Base-by-base conservation (phyloP, 2,888 invertebrate genomes). In the Gnatocerus cornutus region DNA sequence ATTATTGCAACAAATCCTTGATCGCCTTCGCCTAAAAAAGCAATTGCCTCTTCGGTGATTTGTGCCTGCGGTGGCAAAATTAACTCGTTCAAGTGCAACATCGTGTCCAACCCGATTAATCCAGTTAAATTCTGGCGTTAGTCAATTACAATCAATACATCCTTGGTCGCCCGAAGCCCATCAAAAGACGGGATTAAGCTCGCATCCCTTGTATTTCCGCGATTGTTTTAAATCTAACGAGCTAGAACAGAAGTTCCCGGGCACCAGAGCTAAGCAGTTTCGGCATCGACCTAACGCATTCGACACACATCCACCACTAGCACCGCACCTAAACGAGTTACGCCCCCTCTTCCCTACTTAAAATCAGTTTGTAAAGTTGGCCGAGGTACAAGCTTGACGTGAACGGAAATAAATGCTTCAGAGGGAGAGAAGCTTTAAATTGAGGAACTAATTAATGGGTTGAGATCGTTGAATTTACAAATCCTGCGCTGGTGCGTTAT, bases 361-460 rank as follows among this genome's bases (percentile, higher is more conserved):
- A 65, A 65, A 65, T 65, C 65, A 65, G 65, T 65, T 65, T 65
- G 65, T 65, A 65, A 65, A 65, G 65, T 65, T 48, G 48, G 53
- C 29, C 27, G 41, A 63, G 46, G 52, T 64, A 27, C 48, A 46
- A 12, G 65, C 30, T 46, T 65, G 65, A 65, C 65, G 58, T 65
- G 65, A 65, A 65, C 65, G 65, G 65, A 65, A 65, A 65, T 65
- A 65, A 56, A 65, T 56, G 65, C 41, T 63, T 50, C 63, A 46
- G 33, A 21, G 55, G 45, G 53, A 55, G 53, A 55, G 53, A 65
- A 46, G 65, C 56, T 37, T 65, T 65, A 65, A 65, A 65, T 56
- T 65, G 65, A 56, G 58, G 48, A 65, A 58, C 65, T 65, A 65
- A 65, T 65, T 65, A 65, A 65, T 65, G 65, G 65, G 37, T 55